Evolutionary conservation across 2,888 invertebrate genomes (phyloP), one percentile per base, ranked within the genome.

Genomic region (Phalera bucephala): DNA sequence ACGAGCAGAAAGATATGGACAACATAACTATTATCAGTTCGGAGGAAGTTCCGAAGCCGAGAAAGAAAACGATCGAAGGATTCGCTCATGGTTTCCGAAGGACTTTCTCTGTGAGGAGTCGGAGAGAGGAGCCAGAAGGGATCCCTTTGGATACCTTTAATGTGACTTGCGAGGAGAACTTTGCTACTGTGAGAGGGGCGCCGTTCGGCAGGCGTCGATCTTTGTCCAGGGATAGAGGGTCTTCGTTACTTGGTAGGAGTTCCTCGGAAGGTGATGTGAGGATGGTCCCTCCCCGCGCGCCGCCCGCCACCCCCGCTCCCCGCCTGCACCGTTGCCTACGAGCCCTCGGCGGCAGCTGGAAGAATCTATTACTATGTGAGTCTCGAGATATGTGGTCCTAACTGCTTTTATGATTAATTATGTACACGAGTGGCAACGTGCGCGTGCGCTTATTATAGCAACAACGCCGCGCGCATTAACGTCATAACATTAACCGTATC

Each of bases 281-380:
- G 56, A 71, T 78, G 67, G 60, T 72, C 0, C 68, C 60, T 0
- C 82, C 87, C 0, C 79, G 84, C 3, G 78, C 85, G 0, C 80
- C 87, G 1, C 80, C 81, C 0, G 61, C 79, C 9, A 77, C 84
- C 21, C 89, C 90, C 39, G 64, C 81, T 2, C 88, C 91, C 30
- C 86, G 91, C 15, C 78, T 92, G 53, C 93, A 93, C 78, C 93
- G 93, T 76, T 95, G 94, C 76, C 93, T 94, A 52, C 93, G 93
- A 60, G 94, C 92, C 45, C 91, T 95, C 61, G 94, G 94, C 70
- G 94, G 94, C 53, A 94, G 94, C 84, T 95, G 95, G 95, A 94
- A 93, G 85, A 95, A 95, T 84, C 92, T 95, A 52, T 89, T 94
- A 71, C 92, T 93, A 91, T 91, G 95, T 95, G 93, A 94, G 95